Evolutionary conservation across 2,113 vertebrate species (phyloP), one percentile per base, ranked within the genome.

Genomic region (Thamnophis sirtalis): DNA sequence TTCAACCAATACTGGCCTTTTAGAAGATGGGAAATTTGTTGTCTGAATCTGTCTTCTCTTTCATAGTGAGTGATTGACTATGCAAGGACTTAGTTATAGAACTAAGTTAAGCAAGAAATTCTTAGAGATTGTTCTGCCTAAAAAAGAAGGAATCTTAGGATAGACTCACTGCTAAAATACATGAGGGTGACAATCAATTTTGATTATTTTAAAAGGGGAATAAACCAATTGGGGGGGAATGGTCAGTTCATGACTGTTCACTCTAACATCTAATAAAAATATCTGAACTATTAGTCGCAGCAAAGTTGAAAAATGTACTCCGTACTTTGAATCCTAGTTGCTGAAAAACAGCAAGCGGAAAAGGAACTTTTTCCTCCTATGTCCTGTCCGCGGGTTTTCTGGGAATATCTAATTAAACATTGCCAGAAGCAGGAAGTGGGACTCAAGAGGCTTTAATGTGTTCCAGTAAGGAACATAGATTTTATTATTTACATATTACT

Each of bases 11-110:
- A 21, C 19, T 9, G 38, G 86, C 54, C 5, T 56, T 10, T 33
- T 43, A 26, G 53, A 43, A 38, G 54, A 10, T 63, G 38, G 38
- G 38, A 26, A 26, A 13, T 26, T 48, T 5, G 22, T 84, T 43
- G 22, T 93, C 93, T 95, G 93, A 96, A 93, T 22, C n/a, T 73
- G 80, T 26, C 50, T 88, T 88, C 33, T 48, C 55, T 88, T 48
- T 56, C 22, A 26, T 22, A 43, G 48, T 26, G 38, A 88, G 1
- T 60, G 38, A 28, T 17, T 15, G 48, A 60, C 38, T 49, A 26
- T 3, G 24, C 58, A 28, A 26, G 26, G 88, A 17, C 10, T 17
- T 19, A 87, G 3, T 21, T 17, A 21, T 21, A 21, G 53, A 54
- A 38, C n/a, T 33, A 33, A 53, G 10, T 87, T 86, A 86, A 50